A percentile compares a stretch with the other conserved stretches of the same genome.
Evolutionary conservation across 2,113 vertebrate genomes (phyloP).

Genomic region (Mystacornis crossleyi): DNA sequence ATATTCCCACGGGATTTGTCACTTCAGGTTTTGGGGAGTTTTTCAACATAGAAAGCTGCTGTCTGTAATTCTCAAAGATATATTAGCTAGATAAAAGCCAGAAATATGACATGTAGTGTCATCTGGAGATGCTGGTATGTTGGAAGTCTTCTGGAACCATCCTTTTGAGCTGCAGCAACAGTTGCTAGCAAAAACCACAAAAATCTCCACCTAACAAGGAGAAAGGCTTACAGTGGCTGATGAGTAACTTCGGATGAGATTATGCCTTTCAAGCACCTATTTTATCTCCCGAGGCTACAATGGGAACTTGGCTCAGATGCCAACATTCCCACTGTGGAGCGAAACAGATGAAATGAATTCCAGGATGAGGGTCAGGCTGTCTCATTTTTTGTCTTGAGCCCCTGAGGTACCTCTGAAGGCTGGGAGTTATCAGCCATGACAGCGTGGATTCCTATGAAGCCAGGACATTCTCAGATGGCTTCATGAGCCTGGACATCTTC

Average conservation of each 20-base stretch:
- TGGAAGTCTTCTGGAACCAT: background rate
- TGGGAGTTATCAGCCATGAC: background rate
- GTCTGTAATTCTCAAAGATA: background rate
- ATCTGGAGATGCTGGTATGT: background rate
- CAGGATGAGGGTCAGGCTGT: background rate
- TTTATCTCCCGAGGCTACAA: background rate
- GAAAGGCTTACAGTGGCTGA: background rate
- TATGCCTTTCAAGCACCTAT: background rate
- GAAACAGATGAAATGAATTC: background rate
- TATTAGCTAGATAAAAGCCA: background rate
- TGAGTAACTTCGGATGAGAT: background rate
- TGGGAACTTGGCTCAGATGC: background rate
- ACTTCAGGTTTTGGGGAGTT: background rate
- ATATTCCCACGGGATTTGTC: background rate
- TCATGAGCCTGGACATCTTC: fast-evolving
- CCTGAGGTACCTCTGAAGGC: background rate
- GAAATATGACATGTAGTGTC: background rate
- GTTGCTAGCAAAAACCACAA: background rate
- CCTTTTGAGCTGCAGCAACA: background rate
- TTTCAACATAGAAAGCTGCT: background rate
- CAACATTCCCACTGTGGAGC: background rate
- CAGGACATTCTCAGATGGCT: too few relatives aligned
- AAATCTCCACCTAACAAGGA: background rate
- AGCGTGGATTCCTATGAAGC: background rate
- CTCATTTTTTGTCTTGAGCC: background rate